Percentiles rank a stretch among this genome's conserved stretches.
phyloP scores from a whole-genome alignment of 30 jellyfish, hydroid and myxozoan genomes.

The Cassiopea andromeda region DNA sequence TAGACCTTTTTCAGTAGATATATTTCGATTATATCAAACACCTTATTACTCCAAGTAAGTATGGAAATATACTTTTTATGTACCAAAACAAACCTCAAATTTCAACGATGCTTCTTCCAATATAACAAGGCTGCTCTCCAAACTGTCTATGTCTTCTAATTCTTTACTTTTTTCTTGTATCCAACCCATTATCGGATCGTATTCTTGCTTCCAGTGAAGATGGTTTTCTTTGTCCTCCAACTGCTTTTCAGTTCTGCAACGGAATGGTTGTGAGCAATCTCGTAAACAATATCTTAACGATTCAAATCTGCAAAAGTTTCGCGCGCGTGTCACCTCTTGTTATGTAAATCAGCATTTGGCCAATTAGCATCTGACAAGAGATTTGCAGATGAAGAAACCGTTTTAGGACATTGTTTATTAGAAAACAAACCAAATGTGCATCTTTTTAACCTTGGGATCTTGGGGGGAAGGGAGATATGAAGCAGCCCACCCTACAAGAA shows the following conservation, averaged over 20 bases:
- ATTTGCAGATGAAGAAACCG: not conserved
- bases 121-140: slow-evolving; percentile 64
- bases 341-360: slow-evolving; percentile 19
- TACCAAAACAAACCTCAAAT: slow-evolving; percentile 35
- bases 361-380: not conserved
- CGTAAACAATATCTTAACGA: slow-evolving; percentile 5
- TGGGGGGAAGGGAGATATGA: too few species aligned
- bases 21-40: too few species aligned
- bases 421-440: too few species aligned
- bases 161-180: slow-evolving; percentile 49
- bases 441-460: too few species aligned
- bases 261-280: slow-evolving; percentile 31
- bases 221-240: slow-evolving; percentile 40
- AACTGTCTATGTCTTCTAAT: slow-evolving; percentile 48
- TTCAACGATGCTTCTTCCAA: slow-evolving; percentile 68
- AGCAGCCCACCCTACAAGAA: too few species aligned
- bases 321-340: slow-evolving; percentile 78
- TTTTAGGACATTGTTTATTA: too few species aligned
- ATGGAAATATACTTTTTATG: too few species aligned
- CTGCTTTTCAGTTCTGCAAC: slow-evolving; percentile 64
- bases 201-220: slow-evolving; percentile 46
- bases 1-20: too few species aligned
- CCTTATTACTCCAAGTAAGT: too few species aligned
- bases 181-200: slow-evolving; percentile 69
- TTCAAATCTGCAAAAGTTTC: slow-evolving; percentile 11